Evolutionary conservation across 1,140 invertebrate species (phyloP).

Genomic region (Temnothorax curvispinosus): DNA sequence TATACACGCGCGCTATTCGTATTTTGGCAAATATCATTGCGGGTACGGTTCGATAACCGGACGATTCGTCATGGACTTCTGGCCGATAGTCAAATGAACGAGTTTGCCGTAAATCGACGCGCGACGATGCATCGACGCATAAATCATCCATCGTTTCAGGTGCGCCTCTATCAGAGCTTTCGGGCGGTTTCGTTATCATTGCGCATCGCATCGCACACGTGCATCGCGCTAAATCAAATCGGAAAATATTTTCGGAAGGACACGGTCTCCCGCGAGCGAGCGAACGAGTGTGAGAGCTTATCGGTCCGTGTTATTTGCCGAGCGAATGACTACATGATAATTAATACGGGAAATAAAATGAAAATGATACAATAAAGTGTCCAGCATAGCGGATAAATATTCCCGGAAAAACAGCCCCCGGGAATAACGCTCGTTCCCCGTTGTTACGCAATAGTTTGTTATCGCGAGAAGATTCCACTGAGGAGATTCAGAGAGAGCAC

Average conservation of each 20-base stretch:
- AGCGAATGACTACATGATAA: conserved; percentile 37
- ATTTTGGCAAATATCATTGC: conserved; percentile 72
- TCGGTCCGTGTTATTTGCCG: conserved; percentile 40
- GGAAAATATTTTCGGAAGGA: conserved; percentile 61
- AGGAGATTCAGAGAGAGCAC: not conserved
- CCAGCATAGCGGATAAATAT: conserved; percentile 61
- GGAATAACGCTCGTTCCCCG: not conserved
- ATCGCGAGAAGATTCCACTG: not conserved
- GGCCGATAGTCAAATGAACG: conserved; percentile 71
- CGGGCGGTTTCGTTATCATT: conserved; percentile 66
- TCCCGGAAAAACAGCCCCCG: conserved; percentile 34
- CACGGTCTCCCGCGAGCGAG: not conserved
- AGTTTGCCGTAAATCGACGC: conserved; percentile 68
- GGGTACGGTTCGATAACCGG: conserved; percentile 68
- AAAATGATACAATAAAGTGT: conserved; percentile 54
- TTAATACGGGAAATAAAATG: conserved; percentile 57
- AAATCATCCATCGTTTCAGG: conserved; percentile 64
- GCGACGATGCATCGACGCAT: conserved; percentile 66
- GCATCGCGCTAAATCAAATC: conserved; percentile 39
- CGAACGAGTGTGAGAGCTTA: conserved; percentile 24
- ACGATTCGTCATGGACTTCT: conserved; percentile 73
- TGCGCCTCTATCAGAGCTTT: conserved; percentile 64
- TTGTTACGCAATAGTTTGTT: conserved; percentile 4
- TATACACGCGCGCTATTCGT: conserved; percentile 32
- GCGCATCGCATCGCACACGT: conserved; percentile 48